These are phyloP conservation scores for Silurus lanzhouensis DNA, from an alignment of 2,797 vertebrate species.

Conservation along the genomic window DNA sequence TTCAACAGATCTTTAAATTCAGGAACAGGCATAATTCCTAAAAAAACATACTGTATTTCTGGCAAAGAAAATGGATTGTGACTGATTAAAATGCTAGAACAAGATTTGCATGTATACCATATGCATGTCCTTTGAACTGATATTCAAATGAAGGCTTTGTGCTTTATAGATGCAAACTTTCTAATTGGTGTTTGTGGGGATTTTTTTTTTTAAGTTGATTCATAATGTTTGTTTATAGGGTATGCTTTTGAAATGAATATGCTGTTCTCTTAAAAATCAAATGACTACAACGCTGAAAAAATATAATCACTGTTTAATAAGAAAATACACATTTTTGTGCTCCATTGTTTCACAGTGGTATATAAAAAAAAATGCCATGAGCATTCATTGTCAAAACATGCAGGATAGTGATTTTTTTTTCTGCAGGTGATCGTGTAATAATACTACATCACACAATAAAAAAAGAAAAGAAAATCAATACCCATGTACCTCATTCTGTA, in stretches of 20 bases:
- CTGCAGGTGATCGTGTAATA: conserved; percentile 16
- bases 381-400: conserved; percentile 34
- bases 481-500: not conserved
- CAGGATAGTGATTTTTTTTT: conserved; percentile 20
- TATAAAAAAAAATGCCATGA: not conserved
- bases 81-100: not conserved
- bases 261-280: not conserved
- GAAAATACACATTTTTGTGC: conserved; percentile 49
- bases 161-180: not conserved
- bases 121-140: not conserved
- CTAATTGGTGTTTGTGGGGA: not conserved
- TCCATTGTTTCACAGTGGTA: conserved; percentile 1
- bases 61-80: not conserved
- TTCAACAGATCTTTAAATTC: not conserved
- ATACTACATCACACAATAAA: not conserved
- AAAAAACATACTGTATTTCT: not conserved
- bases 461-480: not conserved
- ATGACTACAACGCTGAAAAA: not conserved
- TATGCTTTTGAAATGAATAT: not conserved
- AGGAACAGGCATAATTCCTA: not conserved
- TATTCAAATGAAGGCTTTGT: not conserved
- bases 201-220: not conserved
- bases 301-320: conserved; percentile 45
- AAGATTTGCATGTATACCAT: not conserved
- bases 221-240: not conserved